These are phyloP conservation scores for Laupala kohalensis DNA, from an alignment of 1,140 invertebrate genomes.

Conservation along the genomic window DNA sequence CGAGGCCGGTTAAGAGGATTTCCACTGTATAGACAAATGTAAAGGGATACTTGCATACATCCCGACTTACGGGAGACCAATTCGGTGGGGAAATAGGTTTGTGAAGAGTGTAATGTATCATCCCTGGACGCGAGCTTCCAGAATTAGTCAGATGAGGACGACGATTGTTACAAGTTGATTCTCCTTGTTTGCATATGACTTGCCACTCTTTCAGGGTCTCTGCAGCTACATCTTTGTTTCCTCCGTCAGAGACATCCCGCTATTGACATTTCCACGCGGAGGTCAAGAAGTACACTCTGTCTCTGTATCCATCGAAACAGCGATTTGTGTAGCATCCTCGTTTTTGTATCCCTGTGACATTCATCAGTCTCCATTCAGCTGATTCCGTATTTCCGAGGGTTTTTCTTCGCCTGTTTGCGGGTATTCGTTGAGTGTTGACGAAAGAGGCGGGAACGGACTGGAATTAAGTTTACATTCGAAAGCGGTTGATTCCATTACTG, in stretches of 20 bases:
- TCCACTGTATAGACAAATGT: too few relatives aligned
- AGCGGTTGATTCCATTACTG: background rate
- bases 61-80: too few relatives aligned
- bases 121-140: background rate
- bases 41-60: too few relatives aligned
- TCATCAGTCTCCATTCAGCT: background rate
- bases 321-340: background rate
- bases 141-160: background rate
- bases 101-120: too few relatives aligned
- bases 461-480: background rate
- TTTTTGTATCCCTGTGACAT: background rate
- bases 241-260: background rate
- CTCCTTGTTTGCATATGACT: background rate
- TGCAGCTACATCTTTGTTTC: background rate
- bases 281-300: background rate
- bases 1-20: too few relatives aligned
- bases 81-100: too few relatives aligned
- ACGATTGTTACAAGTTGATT: background rate
- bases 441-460: background rate
- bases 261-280: background rate
- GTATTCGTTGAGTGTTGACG: background rate
- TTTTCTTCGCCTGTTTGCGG: background rate
- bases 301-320: background rate
- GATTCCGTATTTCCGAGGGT: background rate
- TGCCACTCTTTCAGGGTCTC: background rate